Evolutionary conservation across 2,113 vertebrate species (phyloP).

Genomic region (Podarcis cretensis): DNA sequence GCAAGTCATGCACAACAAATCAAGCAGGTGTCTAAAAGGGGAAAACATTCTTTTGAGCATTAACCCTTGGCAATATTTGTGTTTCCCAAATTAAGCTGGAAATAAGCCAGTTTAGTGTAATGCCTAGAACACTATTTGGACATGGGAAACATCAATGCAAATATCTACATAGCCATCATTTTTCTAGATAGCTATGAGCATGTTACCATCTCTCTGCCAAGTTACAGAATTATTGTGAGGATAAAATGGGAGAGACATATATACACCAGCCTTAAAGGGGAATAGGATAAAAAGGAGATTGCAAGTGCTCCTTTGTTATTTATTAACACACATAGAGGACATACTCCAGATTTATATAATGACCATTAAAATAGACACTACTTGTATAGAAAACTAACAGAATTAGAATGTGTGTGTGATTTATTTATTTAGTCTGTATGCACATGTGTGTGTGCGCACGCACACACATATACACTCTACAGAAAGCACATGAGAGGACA

Average conservation of each 20-base stretch:
- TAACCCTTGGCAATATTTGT: slow-evolving; percentile 21
- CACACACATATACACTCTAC: not conserved
- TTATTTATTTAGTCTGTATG: too few relatives aligned
- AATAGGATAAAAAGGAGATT: not conserved
- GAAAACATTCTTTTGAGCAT: not conserved
- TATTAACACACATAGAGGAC: not conserved
- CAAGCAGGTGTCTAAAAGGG: slow-evolving; percentile 40
- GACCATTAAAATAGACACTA: slow-evolving; percentile 27
- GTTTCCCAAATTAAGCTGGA: not conserved
- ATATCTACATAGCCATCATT: not conserved
- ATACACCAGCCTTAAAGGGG: not conserved
- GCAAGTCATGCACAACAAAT: slow-evolving; percentile 12
- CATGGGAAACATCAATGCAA: not conserved
- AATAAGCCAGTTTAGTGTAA: not conserved
- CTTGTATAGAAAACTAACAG: not conserved
- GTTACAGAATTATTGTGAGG: not conserved
- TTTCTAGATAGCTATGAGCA: not conserved
- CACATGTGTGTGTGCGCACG: too few relatives aligned
- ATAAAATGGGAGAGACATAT: not conserved
- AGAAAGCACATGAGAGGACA: not conserved
- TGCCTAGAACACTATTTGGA: not conserved
- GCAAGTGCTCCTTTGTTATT: not conserved
- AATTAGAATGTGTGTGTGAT: too few relatives aligned
- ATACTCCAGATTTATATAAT: slow-evolving; percentile 11
- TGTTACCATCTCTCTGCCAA: not conserved